These are phyloP conservation scores for Micrasema minimum DNA, from an alignment of 1,140 invertebrate genomes.

Conservation along the genomic window DNA sequence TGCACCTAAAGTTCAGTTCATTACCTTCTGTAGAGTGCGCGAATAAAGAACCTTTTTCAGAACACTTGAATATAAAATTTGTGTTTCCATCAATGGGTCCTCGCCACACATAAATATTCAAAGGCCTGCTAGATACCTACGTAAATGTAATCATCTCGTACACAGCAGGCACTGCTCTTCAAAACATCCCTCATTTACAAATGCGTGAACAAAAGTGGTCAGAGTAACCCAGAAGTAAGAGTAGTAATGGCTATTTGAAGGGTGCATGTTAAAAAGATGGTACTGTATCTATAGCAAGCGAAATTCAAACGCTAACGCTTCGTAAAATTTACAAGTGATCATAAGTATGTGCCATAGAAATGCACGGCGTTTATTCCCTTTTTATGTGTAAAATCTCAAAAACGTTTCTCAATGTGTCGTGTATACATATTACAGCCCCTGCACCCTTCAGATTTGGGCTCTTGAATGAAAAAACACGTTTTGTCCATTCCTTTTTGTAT, in stretches of 20 bases:
- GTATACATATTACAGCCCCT: too few species aligned
- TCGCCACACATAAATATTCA: not conserved
- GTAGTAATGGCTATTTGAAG: conserved; percentile 2
- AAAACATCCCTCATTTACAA: conserved; percentile 32
- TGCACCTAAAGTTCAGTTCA: too few species aligned
- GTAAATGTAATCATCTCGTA: conserved; percentile 3
- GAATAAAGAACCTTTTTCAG: not conserved
- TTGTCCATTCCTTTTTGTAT: conserved; percentile 52
- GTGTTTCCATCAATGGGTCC: too few species aligned
- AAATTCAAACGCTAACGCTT: too few species aligned
- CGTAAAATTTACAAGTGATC: too few species aligned
- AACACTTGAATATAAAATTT: not conserved
- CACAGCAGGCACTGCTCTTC: not conserved
- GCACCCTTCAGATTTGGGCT: conserved; percentile 43
- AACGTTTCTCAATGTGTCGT: too few species aligned
- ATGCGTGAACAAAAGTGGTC: conserved; percentile 35
- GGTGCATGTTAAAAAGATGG: conserved; percentile 44
- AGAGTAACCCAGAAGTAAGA: conserved; percentile 9
- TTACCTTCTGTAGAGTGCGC: too few species aligned
- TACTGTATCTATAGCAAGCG: too few species aligned
- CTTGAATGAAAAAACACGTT: conserved; percentile 52
- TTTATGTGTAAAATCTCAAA: too few species aligned
- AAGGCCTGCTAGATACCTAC: not conserved
- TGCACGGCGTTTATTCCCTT: too few species aligned
- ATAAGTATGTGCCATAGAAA: too few species aligned